Base-by-base conservation (phyloP, 2,888 invertebrate species). In the Sepioteuthis lessoniana region DNA sequence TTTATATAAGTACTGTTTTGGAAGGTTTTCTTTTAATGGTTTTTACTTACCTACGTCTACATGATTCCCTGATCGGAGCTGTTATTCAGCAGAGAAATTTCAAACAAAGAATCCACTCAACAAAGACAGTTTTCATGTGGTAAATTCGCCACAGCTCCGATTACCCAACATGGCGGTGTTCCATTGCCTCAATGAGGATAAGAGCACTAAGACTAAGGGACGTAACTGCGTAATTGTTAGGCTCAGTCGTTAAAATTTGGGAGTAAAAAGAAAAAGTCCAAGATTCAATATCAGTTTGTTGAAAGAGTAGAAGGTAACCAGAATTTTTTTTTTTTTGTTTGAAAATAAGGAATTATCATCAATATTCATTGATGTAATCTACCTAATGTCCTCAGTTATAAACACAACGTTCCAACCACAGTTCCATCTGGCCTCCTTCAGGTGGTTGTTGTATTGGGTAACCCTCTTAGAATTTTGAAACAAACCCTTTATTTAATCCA, bases 71-170 rank as follows among this genome's bases (percentile, higher is more conserved):
- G 76, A 13, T 76, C 10, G n/a, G n/a, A 16, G n/a, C 76, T 76
- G 76, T n/a, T 76, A n/a, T 35, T 76, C n/a, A 76, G n/a, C n/a
- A 76, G 76, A 76, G 7, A 76, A 76, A 76, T 76, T 76, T 76
- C 76, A 16, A n/a, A 76, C 76, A 76, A 76, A 76, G 76, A 76
- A 76, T 76, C 76, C 76, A 76, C n/a, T 76, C 76, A 76, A 76
- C 76, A 76, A 76, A 76, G 76, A 76, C 76, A 76, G 19, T 3
- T 76, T 76, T 76, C 76, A 76, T 76, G 76, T 76, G 76, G n/a
- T 76, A 76, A 76, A 76, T n/a, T 76, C 76, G 76, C 76, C 76
- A 76, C n/a, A 76, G 76, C 76, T 76, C 76, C 76, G 76, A 76
- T 76, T 76, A 76, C 76, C 76, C 76, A 76, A 76, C 76, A 76